Evolutionary conservation across 1,140 invertebrate species (phyloP).

Genomic region (Platorchestia sp.): DNA sequence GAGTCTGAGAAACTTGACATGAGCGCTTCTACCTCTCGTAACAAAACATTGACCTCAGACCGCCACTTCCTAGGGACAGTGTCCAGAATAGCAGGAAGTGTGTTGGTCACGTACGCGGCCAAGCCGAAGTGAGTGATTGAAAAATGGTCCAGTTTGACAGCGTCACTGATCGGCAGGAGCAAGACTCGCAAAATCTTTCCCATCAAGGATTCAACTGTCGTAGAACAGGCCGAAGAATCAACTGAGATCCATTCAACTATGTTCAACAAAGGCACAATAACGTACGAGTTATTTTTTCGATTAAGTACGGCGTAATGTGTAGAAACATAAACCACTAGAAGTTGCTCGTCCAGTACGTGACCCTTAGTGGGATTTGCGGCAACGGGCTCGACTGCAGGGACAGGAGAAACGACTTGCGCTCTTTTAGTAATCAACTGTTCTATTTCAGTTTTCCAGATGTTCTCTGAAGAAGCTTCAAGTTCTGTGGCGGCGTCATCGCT

Average conservation of each 20-base stretch:
- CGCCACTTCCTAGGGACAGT: background rate
- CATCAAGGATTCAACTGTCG: background rate
- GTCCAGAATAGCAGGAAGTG: background rate
- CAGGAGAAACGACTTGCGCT: background rate
- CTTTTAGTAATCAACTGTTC: background rate
- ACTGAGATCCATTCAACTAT: background rate
- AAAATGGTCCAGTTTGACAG: background rate
- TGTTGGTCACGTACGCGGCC: background rate
- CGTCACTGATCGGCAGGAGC: background rate
- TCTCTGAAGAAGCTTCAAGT: background rate
- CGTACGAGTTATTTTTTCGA: background rate
- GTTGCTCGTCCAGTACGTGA: background rate
- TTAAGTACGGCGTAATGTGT: background rate
- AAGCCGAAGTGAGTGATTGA: background rate
- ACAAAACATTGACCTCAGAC: background rate
- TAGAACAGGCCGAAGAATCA: background rate
- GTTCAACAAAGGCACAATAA: background rate
- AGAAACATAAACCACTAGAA: background rate
- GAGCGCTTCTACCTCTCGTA: background rate
- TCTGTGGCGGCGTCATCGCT: background rate
- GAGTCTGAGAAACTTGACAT: background rate
- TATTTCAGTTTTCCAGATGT: constrained; percentile 32
- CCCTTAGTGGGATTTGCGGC: background rate
- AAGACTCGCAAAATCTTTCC: background rate
- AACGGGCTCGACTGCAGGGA: background rate